Evolutionary conservation across 1,140 invertebrate genomes (phyloP).

Genomic region (Diabrotica virgifera): DNA sequence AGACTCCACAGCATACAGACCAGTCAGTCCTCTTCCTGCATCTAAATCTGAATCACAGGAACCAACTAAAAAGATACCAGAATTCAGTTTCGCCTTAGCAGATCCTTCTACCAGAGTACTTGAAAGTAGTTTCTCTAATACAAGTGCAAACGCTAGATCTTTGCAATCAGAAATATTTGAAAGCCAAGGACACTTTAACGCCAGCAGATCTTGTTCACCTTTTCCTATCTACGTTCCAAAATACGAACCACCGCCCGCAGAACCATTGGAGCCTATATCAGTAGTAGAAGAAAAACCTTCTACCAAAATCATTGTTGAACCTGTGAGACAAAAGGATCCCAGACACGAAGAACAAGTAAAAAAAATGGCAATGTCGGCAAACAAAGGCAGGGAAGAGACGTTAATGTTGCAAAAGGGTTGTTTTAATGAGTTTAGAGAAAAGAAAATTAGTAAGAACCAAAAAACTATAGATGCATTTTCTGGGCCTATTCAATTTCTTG

Average conservation of each 20-base stretch:
- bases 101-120: constrained; percentile 30
- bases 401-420: constrained; percentile 39
- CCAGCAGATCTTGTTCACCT: constrained; percentile 37
- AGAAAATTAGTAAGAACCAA: constrained; percentile 30
- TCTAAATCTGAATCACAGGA: constrained; percentile 15
- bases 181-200: constrained; percentile 45
- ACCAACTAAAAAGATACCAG: constrained; percentile 30
- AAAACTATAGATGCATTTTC: constrained; percentile 1
- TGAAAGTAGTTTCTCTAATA: constrained; percentile 28
- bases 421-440: constrained; percentile 39
- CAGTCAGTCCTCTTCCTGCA: constrained; percentile 18
- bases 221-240: constrained; percentile 40
- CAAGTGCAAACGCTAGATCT: constrained; percentile 27
- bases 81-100: constrained; percentile 39
- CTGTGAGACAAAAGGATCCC: constrained; percentile 30
- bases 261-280: constrained; percentile 16
- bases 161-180: constrained; percentile 45
- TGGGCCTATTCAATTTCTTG: constrained; percentile 1
- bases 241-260: constrained; percentile 17
- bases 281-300: constrained; percentile 9
- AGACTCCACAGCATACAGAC: constrained; percentile 18
- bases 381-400: constrained; percentile 31
- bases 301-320: constrained; percentile 29
- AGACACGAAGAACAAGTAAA: constrained; percentile 35
- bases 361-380: constrained; percentile 28